Conservation (phyloP, 1,140 invertebrate genomes). For the Eupristina koningsbergeri region DNA sequence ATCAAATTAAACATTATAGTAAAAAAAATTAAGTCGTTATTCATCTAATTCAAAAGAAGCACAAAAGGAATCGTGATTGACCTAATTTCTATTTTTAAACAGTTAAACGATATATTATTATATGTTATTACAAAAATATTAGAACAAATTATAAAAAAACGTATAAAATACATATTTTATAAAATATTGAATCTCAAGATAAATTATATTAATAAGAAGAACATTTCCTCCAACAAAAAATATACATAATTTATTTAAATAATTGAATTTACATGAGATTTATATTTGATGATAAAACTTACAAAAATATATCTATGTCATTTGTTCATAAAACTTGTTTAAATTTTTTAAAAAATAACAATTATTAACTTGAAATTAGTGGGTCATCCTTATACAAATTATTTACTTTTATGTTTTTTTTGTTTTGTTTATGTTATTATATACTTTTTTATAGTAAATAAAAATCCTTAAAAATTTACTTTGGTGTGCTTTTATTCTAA, state of each 20-base stretch:
- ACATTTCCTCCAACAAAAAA: not conserved
- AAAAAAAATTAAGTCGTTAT: not conserved
- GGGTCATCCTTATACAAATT: not conserved
- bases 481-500: not conserved
- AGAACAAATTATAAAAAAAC: no score
- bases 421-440: no score
- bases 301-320: not conserved
- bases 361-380: constrained; percentile 31
- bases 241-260: no score
- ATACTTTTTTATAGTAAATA: no score
- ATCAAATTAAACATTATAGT: no score
- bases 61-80: not conserved
- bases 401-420: not conserved
- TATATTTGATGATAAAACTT: not conserved
- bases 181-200: constrained; percentile 11
- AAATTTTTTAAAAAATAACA: not conserved
- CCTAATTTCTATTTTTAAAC: constrained; percentile 38
- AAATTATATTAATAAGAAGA: not conserved
- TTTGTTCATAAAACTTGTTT: not conserved
- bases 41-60: not conserved
- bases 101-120: not conserved
- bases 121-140: constrained; percentile 2
- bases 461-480: not conserved
- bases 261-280: no score
- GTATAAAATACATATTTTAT: no score